A percentile compares a stretch with the other conserved stretches of the same genome.
phyloP scores from a whole-genome alignment of 2,113 vertebrate species.

The Sula dactylatra region DNA sequence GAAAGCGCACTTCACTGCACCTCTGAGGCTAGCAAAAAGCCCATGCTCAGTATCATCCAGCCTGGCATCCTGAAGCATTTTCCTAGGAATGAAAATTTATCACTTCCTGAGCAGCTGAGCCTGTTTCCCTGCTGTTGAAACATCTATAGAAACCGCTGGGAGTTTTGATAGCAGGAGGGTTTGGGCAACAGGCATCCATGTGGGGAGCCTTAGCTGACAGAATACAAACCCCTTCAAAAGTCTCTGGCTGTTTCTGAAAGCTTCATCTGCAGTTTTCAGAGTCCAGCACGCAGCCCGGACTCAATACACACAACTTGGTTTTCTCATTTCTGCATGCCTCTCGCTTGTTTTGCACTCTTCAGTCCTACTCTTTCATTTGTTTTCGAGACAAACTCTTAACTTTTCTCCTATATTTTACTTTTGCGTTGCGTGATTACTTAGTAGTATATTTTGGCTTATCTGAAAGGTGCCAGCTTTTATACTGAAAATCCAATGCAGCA shows the following conservation, averaged over 20 bases:
- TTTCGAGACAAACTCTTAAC: background rate
- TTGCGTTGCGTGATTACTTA: background rate
- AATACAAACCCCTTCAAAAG: background rate
- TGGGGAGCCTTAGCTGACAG: background rate
- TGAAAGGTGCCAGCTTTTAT: background rate
- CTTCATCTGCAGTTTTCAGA: background rate
- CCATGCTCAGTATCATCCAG: background rate
- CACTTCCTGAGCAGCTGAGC: background rate
- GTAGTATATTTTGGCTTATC: background rate
- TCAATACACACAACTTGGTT: rapidly evolving
- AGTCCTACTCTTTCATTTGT: background rate
- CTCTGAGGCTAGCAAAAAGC: background rate
- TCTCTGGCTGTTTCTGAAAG: background rate
- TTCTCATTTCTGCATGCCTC: rapidly evolving
- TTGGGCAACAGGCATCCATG: rapidly evolving
- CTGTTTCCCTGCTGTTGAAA: background rate
- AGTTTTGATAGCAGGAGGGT: background rate
- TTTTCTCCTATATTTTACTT: background rate
- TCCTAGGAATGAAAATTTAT: background rate
- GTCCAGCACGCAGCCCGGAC: background rate
- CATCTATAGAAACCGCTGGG: background rate
- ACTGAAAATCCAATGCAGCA: background rate
- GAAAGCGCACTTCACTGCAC: background rate
- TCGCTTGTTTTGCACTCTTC: rapidly evolving
- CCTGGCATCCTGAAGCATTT: background rate